Base-by-base conservation (phyloP, 2,888 invertebrate species). In the Volucella inanis region DNA sequence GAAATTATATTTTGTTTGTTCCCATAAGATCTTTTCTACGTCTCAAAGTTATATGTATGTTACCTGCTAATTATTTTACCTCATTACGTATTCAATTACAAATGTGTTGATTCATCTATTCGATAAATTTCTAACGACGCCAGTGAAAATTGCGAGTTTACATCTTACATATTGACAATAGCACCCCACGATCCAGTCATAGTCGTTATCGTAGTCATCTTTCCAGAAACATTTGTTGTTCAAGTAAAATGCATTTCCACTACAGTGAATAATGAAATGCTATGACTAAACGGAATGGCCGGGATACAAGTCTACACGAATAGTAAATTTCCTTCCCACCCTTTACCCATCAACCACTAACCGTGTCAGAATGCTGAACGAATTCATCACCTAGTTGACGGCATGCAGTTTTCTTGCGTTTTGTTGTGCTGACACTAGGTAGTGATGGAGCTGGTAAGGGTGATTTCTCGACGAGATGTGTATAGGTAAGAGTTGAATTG, bases 241-340 rank as follows among this genome's bases (percentile, higher is more conserved):
- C 38, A 76, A 67, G 38, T 59, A 52, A 71, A 54, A 67, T 70
- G 79, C 75, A 71, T 71, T 67, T 62, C 65, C 64, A 84, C 70
- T 85, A 6, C 31, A 22, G 80, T 85, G 81, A 85, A 81, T 81
- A 85, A 85, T 81, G 76, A 31, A 76, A 81, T 62, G 14, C 76
- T 55, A 76, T 85, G 85, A 85, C 85, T 81, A 85, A 85, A 85
- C 77, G 62, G 67, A 72, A 81, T 85, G 81, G 67, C 72, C 57
- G 76, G 76, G 72, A 85, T 31, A 31, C 31, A 85, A 59, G 85
- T 76, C 80, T 85, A 85, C 6, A 1, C 31, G 85, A n/a, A 50
- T n/a, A 43, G 10, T 55, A 22, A 55, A 41, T 0, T 38, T 49
- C 31, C 70, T 18, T 18, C 9, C 45, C 4, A 15, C 49, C n/a